These are phyloP conservation scores for Stegana nigrithorax DNA, from an alignment of 2,888 invertebrate species.

Conservation along the genomic window DNA sequence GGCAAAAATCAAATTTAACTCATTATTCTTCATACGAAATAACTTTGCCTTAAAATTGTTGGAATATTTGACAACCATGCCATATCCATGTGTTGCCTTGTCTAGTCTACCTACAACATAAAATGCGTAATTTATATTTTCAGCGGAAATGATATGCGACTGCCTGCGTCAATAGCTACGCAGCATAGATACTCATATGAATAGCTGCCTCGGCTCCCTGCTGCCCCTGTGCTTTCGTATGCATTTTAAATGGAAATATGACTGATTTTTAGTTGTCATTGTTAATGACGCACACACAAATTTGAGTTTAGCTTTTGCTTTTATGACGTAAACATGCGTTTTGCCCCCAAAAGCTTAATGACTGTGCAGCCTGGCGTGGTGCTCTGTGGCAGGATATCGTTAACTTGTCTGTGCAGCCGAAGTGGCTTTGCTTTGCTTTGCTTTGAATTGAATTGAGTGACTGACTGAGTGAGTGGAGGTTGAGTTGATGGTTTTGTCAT, in stretches of 20 bases:
- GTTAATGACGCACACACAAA: too few species aligned
- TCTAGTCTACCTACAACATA: too few species aligned
- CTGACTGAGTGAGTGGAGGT: not conserved
- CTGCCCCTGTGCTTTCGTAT: too few species aligned
- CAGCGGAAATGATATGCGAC: slow-evolving; percentile 50
- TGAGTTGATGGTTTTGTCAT: too few species aligned
- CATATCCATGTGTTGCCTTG: too few species aligned
- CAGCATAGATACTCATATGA: slow-evolving; percentile 7
- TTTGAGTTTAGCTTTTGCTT: not conserved
- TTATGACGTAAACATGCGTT: slow-evolving; percentile 1
- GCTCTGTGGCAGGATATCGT: not conserved
- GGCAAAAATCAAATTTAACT: too few species aligned
- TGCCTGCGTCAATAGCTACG: slow-evolving; percentile 32
- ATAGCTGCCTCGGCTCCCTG: too few species aligned
- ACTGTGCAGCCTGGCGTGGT: not conserved
- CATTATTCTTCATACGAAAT: too few species aligned
- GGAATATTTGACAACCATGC: too few species aligned
- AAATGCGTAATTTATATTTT: slow-evolving; percentile 57
- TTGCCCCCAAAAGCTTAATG: not conserved
- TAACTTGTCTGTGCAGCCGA: too few species aligned
- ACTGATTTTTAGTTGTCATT: not conserved
- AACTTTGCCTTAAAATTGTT: too few species aligned
- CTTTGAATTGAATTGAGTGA: not conserved
- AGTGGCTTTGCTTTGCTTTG: too few species aligned
- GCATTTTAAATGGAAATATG: slow-evolving; percentile 6